Conservation (phyloP, 2,113 vertebrate genomes). For the Camelus dromedarius region DNA sequence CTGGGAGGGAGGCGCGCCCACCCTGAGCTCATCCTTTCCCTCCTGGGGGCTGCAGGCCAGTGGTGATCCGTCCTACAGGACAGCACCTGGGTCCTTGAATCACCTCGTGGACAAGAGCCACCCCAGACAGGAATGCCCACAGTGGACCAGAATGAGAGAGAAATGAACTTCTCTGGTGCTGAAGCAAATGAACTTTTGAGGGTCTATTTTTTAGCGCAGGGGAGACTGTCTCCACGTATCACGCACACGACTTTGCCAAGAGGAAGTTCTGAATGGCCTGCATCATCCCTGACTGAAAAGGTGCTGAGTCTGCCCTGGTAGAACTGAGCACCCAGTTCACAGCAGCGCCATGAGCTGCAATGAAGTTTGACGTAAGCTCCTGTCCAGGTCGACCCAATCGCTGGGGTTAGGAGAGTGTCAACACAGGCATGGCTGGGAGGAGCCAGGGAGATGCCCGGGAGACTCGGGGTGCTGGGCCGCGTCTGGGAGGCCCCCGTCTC, state of each 20-base stretch:
- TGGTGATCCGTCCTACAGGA: not conserved
- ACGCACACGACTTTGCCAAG: rapidly evolving
- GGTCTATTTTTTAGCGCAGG: not conserved
- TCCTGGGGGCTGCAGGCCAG: not conserved
- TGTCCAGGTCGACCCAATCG: rapidly evolving
- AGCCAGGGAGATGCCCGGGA: rapidly evolving
- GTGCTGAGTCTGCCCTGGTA: not conserved
- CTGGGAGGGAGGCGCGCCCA: not conserved
- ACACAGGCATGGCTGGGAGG: rapidly evolving
- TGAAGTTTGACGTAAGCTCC: too few species aligned
- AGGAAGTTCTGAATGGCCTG: rapidly evolving
- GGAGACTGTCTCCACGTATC: rapidly evolving
- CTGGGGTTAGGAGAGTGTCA: not conserved
- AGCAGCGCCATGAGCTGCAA: rapidly evolving
- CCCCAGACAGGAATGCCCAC: too few species aligned
- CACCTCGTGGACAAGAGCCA: not conserved
- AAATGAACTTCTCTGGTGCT: not conserved
- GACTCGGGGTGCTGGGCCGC: not conserved
- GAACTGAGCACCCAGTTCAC: not conserved
- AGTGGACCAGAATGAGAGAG: not conserved
- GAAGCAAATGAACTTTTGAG: not conserved
- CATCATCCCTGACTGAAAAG: too few species aligned
- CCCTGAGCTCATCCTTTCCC: not conserved
- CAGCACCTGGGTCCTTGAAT: not conserved
- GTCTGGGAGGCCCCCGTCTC: not conserved